Conservation (phyloP, 2,797 vertebrate genomes). For the Chelmon rostratus region DNA sequence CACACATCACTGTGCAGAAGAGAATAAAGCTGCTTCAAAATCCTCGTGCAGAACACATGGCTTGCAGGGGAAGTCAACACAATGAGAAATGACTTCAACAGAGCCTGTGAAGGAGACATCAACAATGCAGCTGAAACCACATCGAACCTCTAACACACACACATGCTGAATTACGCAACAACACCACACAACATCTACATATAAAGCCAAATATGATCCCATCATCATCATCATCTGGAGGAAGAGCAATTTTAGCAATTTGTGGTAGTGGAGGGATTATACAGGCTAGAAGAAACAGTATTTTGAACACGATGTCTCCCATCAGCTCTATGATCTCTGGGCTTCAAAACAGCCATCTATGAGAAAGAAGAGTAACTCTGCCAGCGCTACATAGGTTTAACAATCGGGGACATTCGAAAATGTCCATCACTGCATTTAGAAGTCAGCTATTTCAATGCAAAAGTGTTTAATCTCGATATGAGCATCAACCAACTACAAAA, state of each 20-base stretch:
- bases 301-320: slow-evolving; percentile 1
- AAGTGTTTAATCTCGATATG: no score
- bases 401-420: background rate
- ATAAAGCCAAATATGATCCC: slow-evolving; percentile 18
- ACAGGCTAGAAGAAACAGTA: background rate
- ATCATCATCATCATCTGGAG: slow-evolving; percentile 45
- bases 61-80: slow-evolving; percentile 27
- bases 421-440: no score
- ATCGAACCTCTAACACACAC: slow-evolving; percentile 9
- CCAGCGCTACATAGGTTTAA: background rate
- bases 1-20: slow-evolving; percentile 27
- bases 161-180: slow-evolving; percentile 8
- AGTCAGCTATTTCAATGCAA: no score
- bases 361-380: background rate
- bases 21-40: slow-evolving; percentile 30
- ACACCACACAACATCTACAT: slow-evolving; percentile 5
- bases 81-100: slow-evolving; percentile 48
- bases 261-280: slow-evolving; percentile 26
- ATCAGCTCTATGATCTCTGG: background rate
- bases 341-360: background rate
- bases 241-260: slow-evolving; percentile 35
- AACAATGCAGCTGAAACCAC: slow-evolving; percentile 32
- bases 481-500: no score
- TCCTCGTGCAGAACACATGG: background rate
- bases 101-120: slow-evolving; percentile 21